phyloP scores from a whole-genome alignment of 2,888 invertebrate species.

The Amphipyra berbera region DNA sequence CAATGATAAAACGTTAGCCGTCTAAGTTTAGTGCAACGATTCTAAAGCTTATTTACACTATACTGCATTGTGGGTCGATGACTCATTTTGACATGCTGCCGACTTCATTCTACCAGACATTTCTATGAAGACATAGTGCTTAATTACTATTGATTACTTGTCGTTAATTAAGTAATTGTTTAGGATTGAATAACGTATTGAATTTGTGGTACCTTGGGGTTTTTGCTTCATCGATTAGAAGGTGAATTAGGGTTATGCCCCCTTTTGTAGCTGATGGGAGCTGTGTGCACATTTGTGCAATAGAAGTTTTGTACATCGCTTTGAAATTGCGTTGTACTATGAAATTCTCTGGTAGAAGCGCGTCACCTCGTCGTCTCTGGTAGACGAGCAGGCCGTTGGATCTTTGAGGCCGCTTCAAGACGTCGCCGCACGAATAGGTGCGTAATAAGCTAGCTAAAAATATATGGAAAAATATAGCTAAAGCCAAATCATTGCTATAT shows the following conservation, averaged over 20 bases:
- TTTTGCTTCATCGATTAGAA: conserved; percentile 18
- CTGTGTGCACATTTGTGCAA: conserved; percentile 1
- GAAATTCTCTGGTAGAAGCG: no score
- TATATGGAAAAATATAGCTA: no score
- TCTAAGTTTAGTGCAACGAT: conserved; percentile 64
- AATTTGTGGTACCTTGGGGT: conserved; percentile 16
- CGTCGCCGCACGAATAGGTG: no score
- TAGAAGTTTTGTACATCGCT: neutral
- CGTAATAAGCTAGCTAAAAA: no score
- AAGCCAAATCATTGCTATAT: no score
- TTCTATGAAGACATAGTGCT: conserved; percentile 36
- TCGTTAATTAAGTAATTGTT: conserved; percentile 48
- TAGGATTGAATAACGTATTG: conserved; percentile 39
- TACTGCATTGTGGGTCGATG: conserved; percentile 50
- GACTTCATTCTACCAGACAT: conserved; percentile 19
- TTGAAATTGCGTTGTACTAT: conserved; percentile 6
- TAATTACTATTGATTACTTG: conserved; percentile 48
- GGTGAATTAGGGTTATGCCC: conserved; percentile 38
- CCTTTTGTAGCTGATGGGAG: conserved; percentile 9
- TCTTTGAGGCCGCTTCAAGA: no score
- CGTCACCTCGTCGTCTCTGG: no score
- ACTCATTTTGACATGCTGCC: conserved; percentile 39
- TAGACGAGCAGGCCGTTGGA: no score
- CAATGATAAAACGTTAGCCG: conserved; percentile 69
- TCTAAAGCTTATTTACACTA: conserved; percentile 67